Base-by-base conservation (phyloP, 2,888 invertebrate genomes). In the Lithosia quadra region DNA sequence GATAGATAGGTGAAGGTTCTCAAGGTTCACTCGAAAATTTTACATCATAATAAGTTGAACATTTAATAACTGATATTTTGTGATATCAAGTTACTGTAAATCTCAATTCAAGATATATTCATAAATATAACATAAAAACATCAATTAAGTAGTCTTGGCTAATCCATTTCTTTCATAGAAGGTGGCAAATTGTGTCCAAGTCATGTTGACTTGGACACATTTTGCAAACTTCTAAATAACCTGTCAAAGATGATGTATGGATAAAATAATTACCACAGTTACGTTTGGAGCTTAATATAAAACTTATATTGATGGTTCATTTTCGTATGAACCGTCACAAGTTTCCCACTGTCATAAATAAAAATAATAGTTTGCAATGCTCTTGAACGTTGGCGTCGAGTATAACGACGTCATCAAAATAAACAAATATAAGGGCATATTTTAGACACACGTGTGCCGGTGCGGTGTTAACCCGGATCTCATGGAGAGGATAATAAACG, bases 401-500 rank as follows among this genome's bases (percentile, higher is more conserved):
- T 28, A 64, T 24, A 61, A 71, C 22, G 28, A 71, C 69, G 22
- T 73, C 63, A 24, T 73, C 65, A 62, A 69, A 43, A 66, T 74
- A 79, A 63, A 78, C 71, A 76, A 76, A 77, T 74, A 62, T 70
- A 74, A 59, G 53, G 67, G 58, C 61, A 76, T 80, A 74, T 78
- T 79, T 78, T 63, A 76, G 64, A 65, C 60, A 72, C 74, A 75
- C 75, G 77, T 75, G 73, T 58, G 75, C 60, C 64, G 61, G 58
- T 68, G 65, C 63, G 67, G 67, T 66, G 68, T 60, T 81, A 75
- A 77, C 64, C 67, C 72, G 68, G 60, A 66, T 67, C 64, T 74
- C 57, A 58, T 56, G 55, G 63, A 65, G 75, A 68, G 72, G 69
- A 72, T 82, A 79, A 85, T 78, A 84, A 83, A 85, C 79, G 83